Evolutionary conservation across 2,888 invertebrate genomes (phyloP), one percentile per base, ranked within the genome.

Genomic region (Cerastis leucographa): DNA sequence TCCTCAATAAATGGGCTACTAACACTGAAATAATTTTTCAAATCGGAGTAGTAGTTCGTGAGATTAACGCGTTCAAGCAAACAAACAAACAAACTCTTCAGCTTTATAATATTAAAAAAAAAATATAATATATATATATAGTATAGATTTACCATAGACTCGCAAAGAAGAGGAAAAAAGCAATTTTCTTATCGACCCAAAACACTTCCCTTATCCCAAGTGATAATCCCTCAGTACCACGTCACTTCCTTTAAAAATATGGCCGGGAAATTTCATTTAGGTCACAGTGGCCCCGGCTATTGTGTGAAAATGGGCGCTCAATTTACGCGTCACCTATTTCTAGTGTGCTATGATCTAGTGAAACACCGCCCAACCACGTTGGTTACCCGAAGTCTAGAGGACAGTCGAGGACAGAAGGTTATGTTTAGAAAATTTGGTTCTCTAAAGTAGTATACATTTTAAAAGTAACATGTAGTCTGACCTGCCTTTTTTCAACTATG

Each of bases 301-400:
- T 88, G 86, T 86, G 82, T 78, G 86, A 81, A 88, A 84, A 87
- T 81, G 79, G 86, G 19, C 67, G 82, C 78, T 84, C 82, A 87
- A 88, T 88, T 87, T 87, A 88, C 84, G 88, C 86, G 88, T 88
- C 88, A 86, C 88, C 81, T 84, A 87, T 87, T 85, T 86, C 86
- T 76, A 81, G 88, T 81, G 84, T 82, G 71, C 78, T 84, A 88
- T 87, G 88, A 88, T 81, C 86, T 87, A 87, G 88, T 88, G 84
- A 81, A 80, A 86, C 84, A 84, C 78, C 76, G 65, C 78, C 76
- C 78, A n/a, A 73, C 84, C 77, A 71, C 86, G 71, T 61, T 69
- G 74, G 69, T 73, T 72, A 68, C 62, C 42, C 66, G 17, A 46
- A 2, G 14, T 25, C 22, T 29, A 84, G 2, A 14, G 1, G 0